Evolutionary conservation across 2,888 invertebrate species (phyloP).

Genomic region (Sarcophaga rosellei): DNA sequence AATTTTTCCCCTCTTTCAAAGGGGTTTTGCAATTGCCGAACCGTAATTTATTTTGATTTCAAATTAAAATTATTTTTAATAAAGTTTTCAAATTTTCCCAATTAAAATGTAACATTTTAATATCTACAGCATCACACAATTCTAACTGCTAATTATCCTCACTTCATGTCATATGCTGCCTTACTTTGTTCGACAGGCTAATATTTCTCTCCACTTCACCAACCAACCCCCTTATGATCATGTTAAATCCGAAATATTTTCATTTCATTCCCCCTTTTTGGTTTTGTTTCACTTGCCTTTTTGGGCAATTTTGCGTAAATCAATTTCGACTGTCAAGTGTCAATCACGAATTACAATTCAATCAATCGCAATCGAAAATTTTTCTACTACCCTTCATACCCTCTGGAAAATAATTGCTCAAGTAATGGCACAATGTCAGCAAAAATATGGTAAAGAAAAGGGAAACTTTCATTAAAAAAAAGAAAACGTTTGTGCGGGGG

Average conservation of each 20-base stretch:
- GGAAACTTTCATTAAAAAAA: neutral
- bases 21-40: too few relatives aligned
- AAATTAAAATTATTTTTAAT: too few relatives aligned
- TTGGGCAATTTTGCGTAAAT: conserved; percentile 70
- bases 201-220: neutral
- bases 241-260: neutral
- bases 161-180: too few relatives aligned
- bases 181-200: too few relatives aligned
- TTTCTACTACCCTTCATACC: neutral
- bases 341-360: conserved; percentile 78
- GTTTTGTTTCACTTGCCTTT: neutral
- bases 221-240: neutral
- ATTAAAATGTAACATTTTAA: too few relatives aligned
- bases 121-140: too few relatives aligned
- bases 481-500: neutral
- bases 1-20: too few relatives aligned
- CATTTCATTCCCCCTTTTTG: conserved; percentile 3
- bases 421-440: neutral
- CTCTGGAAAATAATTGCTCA: neutral
- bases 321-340: conserved; percentile 79
- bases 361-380: conserved; percentile 71
- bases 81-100: too few relatives aligned
- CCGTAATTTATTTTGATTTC: too few relatives aligned
- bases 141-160: too few relatives aligned
- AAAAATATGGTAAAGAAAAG: neutral